phyloP scores from a whole-genome alignment of 2,888 invertebrate genomes.

The Argyresthia albistria region DNA sequence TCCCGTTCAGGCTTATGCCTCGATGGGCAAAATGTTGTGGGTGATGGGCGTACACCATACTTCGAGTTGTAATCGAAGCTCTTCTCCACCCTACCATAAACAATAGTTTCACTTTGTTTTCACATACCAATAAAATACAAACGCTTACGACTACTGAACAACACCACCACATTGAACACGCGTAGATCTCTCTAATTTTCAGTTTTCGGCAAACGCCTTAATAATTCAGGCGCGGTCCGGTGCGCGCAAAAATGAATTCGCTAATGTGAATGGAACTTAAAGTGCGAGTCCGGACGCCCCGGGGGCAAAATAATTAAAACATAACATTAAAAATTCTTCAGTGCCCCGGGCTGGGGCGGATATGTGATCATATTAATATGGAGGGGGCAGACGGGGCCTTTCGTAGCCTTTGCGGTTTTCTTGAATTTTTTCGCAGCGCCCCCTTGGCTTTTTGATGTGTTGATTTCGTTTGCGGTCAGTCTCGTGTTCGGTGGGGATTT shows the following conservation, averaged over 20 bases:
- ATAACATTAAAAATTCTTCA: conserved; percentile 69
- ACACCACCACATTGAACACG: no score
- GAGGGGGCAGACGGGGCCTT: conserved; percentile 19
- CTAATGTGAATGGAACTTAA: conserved; percentile 71
- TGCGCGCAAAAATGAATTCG: conserved; percentile 61
- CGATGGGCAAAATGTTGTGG: no score
- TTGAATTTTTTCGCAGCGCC: background rate
- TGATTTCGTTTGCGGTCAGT: no score
- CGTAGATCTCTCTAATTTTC: conserved; percentile 53
- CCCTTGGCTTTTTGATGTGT: no score
- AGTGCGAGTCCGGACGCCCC: conserved; percentile 25
- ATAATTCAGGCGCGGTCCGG: conserved; percentile 40
- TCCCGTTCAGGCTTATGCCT: no score
- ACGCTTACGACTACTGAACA: no score
- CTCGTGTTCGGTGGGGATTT: no score
- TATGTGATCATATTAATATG: conserved; percentile 70
- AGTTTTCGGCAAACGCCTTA: conserved; percentile 58
- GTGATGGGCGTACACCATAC: no score
- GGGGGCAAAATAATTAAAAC: conserved; percentile 67
- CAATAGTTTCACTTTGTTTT: no score
- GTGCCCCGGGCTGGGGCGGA: conserved; percentile 53
- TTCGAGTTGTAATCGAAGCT: no score
- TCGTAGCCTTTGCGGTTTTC: conserved; percentile 14
- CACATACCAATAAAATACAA: no score
- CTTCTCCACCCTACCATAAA: conserved; percentile 49